Evolutionary conservation across 2,888 invertebrate genomes (phyloP).

Genomic region (Drosophila phalerata): DNA sequence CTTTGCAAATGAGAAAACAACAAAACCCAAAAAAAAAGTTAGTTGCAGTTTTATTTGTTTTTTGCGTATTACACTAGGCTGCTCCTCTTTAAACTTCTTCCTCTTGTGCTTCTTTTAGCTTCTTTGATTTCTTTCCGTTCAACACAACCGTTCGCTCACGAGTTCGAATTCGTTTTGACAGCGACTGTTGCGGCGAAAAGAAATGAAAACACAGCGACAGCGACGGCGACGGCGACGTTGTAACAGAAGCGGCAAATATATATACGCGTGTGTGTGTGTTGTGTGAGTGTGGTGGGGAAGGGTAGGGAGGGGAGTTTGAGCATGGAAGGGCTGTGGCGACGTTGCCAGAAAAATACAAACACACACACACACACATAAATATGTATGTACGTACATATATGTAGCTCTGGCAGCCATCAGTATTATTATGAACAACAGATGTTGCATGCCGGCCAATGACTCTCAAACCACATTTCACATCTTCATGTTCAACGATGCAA

Average conservation of each 20-base stretch:
- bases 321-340: conserved; percentile 43
- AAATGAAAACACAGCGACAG: conserved; percentile 52
- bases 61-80: conserved; percentile 58
- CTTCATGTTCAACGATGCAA: conserved; percentile 21
- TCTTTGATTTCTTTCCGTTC: conserved; percentile 45
- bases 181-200: conserved; percentile 46
- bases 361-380: conserved; percentile 29
- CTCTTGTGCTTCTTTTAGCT: conserved; percentile 29
- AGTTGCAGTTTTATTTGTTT: conserved; percentile 49
- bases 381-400: background rate
- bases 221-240: conserved; percentile 20
- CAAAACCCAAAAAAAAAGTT: conserved; percentile 34
- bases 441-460: conserved; percentile 52
- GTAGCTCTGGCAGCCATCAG: conserved; percentile 13
- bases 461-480: conserved; percentile 24
- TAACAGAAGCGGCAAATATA: conserved; percentile 40
- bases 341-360: conserved; percentile 57
- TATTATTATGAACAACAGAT: conserved; percentile 36
- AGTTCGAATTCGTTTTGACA: conserved; percentile 77
- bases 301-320: conserved; percentile 35
- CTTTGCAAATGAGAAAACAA: conserved; percentile 13
- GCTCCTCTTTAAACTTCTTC: conserved; percentile 37
- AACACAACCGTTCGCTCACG: conserved; percentile 72
- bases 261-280: conserved; percentile 8
- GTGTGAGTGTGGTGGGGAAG: conserved; percentile 3